Conservation (phyloP, 2,113 vertebrate genomes). For the Dipodomys merriami region DNA sequence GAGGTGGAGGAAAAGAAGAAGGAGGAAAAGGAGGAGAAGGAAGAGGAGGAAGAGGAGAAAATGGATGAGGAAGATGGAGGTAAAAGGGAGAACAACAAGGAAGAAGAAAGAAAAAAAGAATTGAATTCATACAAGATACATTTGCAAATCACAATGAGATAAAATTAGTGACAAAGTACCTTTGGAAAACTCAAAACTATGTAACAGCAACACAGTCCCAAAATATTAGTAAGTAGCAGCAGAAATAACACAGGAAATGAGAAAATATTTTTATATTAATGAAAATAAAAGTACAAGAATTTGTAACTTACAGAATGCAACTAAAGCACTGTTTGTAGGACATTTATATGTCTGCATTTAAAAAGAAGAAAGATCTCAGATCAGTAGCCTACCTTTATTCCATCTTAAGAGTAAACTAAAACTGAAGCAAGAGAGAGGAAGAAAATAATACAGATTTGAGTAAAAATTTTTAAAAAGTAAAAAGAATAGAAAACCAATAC, state of each 20-base stretch:
- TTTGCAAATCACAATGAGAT: not conserved
- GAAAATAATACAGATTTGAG: not conserved
- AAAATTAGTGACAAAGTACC: not conserved
- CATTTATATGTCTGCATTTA: not conserved
- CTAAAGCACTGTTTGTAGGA: not conserved
- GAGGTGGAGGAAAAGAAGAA: no score
- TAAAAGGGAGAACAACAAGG: no score
- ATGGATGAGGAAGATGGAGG: no score
- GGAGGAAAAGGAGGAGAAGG: no score
- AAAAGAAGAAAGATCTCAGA: not conserved
- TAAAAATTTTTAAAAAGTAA: not conserved
- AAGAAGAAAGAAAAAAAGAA: no score
- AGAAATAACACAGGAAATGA: not conserved
- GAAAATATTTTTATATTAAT: conserved; percentile 11
- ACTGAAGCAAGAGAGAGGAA: not conserved
- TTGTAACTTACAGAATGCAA: not conserved
- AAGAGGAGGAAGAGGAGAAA: no score
- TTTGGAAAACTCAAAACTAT: not conserved
- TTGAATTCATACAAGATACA: not conserved
- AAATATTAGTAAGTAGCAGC: not conserved
- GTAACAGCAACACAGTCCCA: not conserved
- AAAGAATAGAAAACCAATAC: not conserved
- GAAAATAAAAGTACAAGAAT: conserved; percentile 17
- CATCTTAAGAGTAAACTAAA: no score
- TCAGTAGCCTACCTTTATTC: not conserved